phyloP scores from a whole-genome alignment of 2,113 vertebrate genomes.

The Myiopsitta monachus region DNA sequence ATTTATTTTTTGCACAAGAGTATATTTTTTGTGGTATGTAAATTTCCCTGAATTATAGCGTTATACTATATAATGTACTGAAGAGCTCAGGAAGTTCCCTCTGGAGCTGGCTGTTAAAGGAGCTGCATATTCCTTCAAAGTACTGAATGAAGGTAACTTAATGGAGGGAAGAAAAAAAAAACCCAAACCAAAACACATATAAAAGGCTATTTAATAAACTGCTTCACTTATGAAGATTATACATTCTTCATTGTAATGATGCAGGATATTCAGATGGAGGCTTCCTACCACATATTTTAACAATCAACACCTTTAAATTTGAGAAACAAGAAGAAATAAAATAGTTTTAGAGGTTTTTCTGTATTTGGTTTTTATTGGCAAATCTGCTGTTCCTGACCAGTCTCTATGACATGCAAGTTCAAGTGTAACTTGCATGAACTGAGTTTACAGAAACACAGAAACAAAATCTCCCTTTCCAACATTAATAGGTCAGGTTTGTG shows the following conservation, averaged over 20 bases:
- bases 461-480: background rate
- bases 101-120: background rate
- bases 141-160: background rate
- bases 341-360: fast-evolving
- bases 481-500: background rate
- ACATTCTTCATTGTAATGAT: background rate
- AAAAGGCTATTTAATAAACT: background rate
- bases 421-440: background rate
- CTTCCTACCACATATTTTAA: background rate
- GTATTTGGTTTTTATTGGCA: background rate
- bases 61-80: background rate
- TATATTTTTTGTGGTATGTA: background rate
- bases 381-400: background rate
- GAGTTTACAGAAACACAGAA: background rate
- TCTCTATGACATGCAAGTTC: background rate
- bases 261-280: background rate
- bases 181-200: background rate
- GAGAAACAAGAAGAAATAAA: background rate
- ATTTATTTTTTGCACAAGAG: background rate
- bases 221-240: background rate
- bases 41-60: background rate
- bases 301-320: background rate
- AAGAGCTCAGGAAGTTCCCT: background rate
- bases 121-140: background rate
- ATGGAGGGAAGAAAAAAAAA: background rate